Percentiles rank a stretch among this genome's conserved stretches.
Evolutionary conservation across 2,797 vertebrate genomes (phyloP).

Genomic region (Podargus strigoides): DNA sequence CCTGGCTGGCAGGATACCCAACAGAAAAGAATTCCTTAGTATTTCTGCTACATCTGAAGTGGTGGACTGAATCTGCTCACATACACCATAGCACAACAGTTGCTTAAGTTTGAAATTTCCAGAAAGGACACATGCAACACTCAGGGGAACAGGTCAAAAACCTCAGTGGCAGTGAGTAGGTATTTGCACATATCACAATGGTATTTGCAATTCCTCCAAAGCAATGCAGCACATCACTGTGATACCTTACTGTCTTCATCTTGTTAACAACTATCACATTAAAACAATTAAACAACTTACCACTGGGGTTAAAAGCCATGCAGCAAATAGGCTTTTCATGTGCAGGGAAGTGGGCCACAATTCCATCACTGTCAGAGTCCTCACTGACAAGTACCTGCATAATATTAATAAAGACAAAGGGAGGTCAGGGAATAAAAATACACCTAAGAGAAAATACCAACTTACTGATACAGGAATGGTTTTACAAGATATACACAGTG

Average conservation of each 20-base stretch:
- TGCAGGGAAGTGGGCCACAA: constrained; percentile 97
- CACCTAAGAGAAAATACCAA: background rate
- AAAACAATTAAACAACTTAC: constrained; percentile 72
- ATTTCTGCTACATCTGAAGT: background rate
- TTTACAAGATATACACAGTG: accelerated
- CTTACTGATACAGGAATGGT: background rate
- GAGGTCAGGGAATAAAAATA: background rate
- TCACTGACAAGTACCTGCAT: constrained; percentile 92
- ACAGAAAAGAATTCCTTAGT: background rate
- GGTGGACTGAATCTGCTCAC: background rate
- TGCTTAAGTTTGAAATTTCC: background rate
- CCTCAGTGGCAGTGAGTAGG: background rate
- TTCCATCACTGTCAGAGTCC: constrained; percentile 92
- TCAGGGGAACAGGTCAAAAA: background rate
- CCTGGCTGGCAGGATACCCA: background rate
- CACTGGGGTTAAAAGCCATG: constrained; percentile 97
- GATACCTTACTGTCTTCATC: background rate
- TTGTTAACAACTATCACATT: background rate
- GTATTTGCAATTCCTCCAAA: background rate
- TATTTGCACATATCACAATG: accelerated
- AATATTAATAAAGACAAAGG: background rate
- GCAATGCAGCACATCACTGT: accelerated
- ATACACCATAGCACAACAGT: accelerated
- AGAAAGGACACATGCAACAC: background rate
- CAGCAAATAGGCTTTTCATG: constrained; percentile 99